Evolutionary conservation across 2,113 vertebrate species (phyloP).

Genomic region (Oncorhynchus gorbuscha): DNA sequence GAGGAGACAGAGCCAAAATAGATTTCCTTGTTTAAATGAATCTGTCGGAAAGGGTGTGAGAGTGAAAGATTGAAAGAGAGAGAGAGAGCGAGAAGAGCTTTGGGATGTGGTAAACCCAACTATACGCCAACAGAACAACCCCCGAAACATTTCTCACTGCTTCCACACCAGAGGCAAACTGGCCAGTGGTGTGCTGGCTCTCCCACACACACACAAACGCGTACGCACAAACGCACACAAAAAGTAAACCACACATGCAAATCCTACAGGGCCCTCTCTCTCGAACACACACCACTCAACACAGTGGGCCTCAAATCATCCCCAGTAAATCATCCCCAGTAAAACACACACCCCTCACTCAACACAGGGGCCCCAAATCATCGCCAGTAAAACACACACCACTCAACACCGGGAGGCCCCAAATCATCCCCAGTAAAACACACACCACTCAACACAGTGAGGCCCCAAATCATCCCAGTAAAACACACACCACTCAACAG

Average conservation of each 20-base stretch:
- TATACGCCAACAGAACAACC: not conserved
- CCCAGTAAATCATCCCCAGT: not conserved
- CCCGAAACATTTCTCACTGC: no score
- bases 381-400: not conserved
- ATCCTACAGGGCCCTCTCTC: not conserved
- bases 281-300: slow-evolving; percentile 7
- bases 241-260: not conserved
- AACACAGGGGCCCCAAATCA: slow-evolving; percentile 17
- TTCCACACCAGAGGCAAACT: not conserved
- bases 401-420: no score
- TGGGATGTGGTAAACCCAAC: slow-evolving; percentile 30
- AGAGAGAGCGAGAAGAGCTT: not conserved
- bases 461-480: no score
- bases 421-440: not conserved
- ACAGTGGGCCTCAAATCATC: slow-evolving; percentile 3
- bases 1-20: slow-evolving; percentile 37
- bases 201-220: not conserved
- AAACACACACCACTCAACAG: no score
- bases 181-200: no score
- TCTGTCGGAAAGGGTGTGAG: slow-evolving; percentile 27
- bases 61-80: not conserved
- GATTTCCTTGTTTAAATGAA: slow-evolving; percentile 53
- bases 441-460: slow-evolving; percentile 23
- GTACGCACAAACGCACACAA: not conserved
- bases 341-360: slow-evolving; percentile 5